Evolutionary conservation across 2,113 vertebrate genomes (phyloP), one percentile per base, ranked within the genome.

Genomic region (Seriola dumerili): DNA sequence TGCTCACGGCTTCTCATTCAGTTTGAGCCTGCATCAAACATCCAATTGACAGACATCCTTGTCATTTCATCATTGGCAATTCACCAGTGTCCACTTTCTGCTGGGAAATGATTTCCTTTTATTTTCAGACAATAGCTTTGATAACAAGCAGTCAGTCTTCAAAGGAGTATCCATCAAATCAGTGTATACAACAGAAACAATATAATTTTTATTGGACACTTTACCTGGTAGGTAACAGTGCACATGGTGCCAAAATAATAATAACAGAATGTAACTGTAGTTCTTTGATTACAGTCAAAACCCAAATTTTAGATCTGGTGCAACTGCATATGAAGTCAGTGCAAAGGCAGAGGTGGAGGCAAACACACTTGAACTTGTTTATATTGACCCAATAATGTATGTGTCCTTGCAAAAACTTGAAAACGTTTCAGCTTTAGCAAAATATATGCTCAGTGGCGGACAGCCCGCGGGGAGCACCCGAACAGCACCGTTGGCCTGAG

Each of bases 1-100:
- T 19, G 74, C 83, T 78, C 59, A 16, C 76, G 54, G 72, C 55
- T 76, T 67, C 77, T 89, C 78, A 81, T 90, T 89, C 76, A 70
- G 78, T 63, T 67, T 68, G 74, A 81, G 64, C 61, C 68, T n/a
- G 73, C 87, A 89, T 91, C 88, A 90, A 93, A 90, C 85, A 40
- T 86, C 80, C 83, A 87, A 76, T 91, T 87, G 88, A 89, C 74
- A 84, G 87, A 90, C 86, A 84, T 89, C 62, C 67, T 80, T 90
- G 87, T 91, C 88, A 90, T 79, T 66, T 89, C 72, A 79, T 88
- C 78, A 88, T 13, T 64, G 81, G 80, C 81, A 83, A 85, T 76
- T 90, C 83, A 85, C 75, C 70, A 52, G 85, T 76, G 85, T 90
- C 85, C 83, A 72, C 76, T 81, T 72, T 76, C 61, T 62, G 80